Base-by-base conservation (phyloP, 2,888 invertebrate genomes). In the Eupithecia abbreviata region DNA sequence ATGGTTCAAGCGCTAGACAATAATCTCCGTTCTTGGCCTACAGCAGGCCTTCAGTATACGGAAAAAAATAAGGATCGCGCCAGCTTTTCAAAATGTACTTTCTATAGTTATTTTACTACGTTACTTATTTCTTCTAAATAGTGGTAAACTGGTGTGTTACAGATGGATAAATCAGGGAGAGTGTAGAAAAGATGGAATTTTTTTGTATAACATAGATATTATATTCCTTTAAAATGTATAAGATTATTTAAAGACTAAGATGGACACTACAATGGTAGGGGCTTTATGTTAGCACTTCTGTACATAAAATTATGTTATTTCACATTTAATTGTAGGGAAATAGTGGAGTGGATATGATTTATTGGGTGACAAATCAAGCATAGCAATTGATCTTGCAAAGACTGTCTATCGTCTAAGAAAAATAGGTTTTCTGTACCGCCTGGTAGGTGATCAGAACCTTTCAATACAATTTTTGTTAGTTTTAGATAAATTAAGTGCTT, bases 141-240 rank as follows among this genome's bases (percentile, higher is more conserved):
- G 68, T 73, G 43, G 66, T 62, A 49, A 70, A 47, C 18, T 43
- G 43, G 47, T 73, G 13, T 9, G 43, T 65, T 65, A 47, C 41
- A 42, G 69, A 65, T 69, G 77, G 76, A 77, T 73, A 69, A 72
- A 66, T 79, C 69, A 74, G 71, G 79, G 73, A 73, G 75, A 72
- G 76, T 79, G 73, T 47, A 71, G 69, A 69, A 66, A 45, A 68
- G 66, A 70, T 55, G 12, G n/a, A n/a, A n/a, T n/a, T n/a, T n/a
- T n/a, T n/a, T 76, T 80, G 70, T 73, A 74, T 71, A 55, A 51
- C 2, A 10, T 70, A 70, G 45, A 62, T 74, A n/a, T 68, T 77
- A 72, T 75, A 74, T 77, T 75, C 72, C 41, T 70, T 74, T 45
- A 10, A 68, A 62, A 30, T 30, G 18, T 18, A 67, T 43, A 43